These are phyloP conservation scores for Hylaeus anthracinus DNA, from an alignment of 1,140 invertebrate species.

Conservation along the genomic window DNA sequence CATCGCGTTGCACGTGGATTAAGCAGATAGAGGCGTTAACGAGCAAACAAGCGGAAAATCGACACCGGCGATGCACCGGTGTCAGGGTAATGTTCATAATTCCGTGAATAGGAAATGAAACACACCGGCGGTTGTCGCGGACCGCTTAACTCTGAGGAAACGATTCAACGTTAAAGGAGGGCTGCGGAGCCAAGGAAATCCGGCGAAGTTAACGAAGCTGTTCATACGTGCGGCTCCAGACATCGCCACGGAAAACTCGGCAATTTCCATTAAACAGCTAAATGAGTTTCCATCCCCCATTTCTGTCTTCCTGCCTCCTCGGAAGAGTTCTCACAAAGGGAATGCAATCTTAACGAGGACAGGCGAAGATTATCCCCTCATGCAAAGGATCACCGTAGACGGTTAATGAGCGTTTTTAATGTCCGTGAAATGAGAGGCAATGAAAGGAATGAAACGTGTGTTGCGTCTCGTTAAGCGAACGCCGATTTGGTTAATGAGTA, in stretches of 20 bases:
- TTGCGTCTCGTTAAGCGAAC: too few species aligned
- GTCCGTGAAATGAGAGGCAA: too few species aligned
- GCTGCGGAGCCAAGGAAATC: not conserved
- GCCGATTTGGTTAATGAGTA: too few species aligned
- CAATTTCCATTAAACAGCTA: conserved; percentile 20
- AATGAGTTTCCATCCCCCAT: conserved; percentile 8
- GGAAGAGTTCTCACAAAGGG: not conserved
- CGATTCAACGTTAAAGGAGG: not conserved
- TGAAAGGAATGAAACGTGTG: too few species aligned
- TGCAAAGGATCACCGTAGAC: not conserved
- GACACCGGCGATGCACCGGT: not conserved
- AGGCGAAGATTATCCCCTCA: not conserved
- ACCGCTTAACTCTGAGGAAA: not conserved
- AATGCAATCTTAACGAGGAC: conserved; percentile 9
- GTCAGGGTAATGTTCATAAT: conserved; percentile 26
- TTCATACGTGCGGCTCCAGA: not conserved
- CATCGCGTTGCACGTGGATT: conserved; percentile 5
- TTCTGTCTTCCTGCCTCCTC: too few species aligned
- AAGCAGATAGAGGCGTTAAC: conserved; percentile 6
- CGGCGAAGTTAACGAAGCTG: conserved; percentile 5
- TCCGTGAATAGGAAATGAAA: conserved; percentile 1
- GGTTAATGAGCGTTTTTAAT: not conserved
- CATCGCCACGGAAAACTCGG: not conserved
- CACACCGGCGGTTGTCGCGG: not conserved
- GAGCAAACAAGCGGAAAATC: conserved; percentile 29